Evolutionary conservation across 2,888 invertebrate species (phyloP), one percentile per base, ranked within the genome.

Genomic region (Eupithecia subfuscata): DNA sequence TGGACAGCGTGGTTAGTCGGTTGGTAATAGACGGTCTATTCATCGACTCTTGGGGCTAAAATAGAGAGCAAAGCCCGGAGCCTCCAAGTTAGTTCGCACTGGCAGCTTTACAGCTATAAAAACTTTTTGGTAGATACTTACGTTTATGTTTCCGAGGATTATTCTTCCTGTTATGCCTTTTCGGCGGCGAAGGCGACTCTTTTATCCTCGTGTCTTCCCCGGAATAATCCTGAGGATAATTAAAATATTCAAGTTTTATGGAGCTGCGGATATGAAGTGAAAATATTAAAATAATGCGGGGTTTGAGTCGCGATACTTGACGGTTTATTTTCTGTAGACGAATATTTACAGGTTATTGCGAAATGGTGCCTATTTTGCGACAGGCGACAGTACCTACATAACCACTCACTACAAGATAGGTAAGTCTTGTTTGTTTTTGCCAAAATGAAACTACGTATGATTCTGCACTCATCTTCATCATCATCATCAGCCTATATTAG

Each of bases 131-230:
- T 71, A 68, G 71, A 70, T 74, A 81, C 81, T 82, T 89, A 92
- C 95, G 93, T 87, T 94, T 94, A 74, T 90, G 89, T 84, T 91
- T 95, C 82, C 90, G 91, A 63, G 87, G 83, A 74, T 87, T 77
- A 77, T 77, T 92, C 85, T 92, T 95, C 79, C 86, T 90, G 80
- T 89, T 88, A 83, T 95, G 91, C 75, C 89, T 84, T 83, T 94
- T 91, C 14, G 91, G 89, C 12, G 88, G 86, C 73, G 90, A 91
- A 2, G 88, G 83, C 0, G 91, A 85, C 71, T 93, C 89, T 68
- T 89, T 82, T 4, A 86, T 84, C 80, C 88, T 92, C 2, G 89
- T 89, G 11, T 86, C 81, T 82, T 92, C 92, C 11, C 84, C 84
- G 18, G 90, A 87, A 79, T 94, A 94, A 79, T 93, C 92, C 94